Conservation (phyloP, 2,797 vertebrate species). For the Crenichthys baileyi region DNA sequence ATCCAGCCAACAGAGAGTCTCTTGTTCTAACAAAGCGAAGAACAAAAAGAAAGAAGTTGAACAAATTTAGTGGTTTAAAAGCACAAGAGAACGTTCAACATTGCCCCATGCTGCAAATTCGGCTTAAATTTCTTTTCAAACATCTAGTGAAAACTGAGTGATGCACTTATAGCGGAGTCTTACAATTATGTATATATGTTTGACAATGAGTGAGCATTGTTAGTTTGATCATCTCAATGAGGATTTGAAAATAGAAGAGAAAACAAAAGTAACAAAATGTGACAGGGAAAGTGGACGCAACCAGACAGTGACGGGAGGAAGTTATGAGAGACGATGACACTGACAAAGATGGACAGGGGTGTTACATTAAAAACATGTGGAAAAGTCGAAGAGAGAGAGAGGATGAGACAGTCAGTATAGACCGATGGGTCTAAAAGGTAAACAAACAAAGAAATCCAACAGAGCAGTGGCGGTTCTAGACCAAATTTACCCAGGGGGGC, state of each 20-base stretch:
- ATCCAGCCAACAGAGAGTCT: neutral
- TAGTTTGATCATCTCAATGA: conserved; percentile 5
- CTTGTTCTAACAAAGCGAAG: neutral
- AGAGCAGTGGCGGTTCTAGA: neutral
- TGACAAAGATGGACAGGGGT: neutral
- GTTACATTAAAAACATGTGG: conserved; percentile 4
- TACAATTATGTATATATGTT: conserved; percentile 7
- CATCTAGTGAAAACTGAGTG: neutral
- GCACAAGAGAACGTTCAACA: neutral
- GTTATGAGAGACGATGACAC: conserved; percentile 28
- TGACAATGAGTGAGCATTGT: conserved; percentile 4
- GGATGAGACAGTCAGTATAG: conserved; percentile 13
- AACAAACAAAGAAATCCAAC: conserved; percentile 14
- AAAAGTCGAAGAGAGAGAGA: conserved; percentile 20
- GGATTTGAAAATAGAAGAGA: conserved; percentile 7
- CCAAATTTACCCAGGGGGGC: no score
- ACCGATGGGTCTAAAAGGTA: neutral
- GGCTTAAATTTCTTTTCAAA: neutral
- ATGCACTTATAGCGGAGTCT: conserved; percentile 5
- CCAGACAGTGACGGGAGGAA: conserved; percentile 17
- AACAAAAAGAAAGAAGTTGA: neutral
- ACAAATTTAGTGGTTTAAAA: neutral
- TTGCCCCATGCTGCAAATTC: neutral
- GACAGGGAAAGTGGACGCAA: conserved; percentile 2
- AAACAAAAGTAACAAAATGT: conserved; percentile 22